Conservation (phyloP, 1,140 invertebrate genomes). For the Amyelois transitella region DNA sequence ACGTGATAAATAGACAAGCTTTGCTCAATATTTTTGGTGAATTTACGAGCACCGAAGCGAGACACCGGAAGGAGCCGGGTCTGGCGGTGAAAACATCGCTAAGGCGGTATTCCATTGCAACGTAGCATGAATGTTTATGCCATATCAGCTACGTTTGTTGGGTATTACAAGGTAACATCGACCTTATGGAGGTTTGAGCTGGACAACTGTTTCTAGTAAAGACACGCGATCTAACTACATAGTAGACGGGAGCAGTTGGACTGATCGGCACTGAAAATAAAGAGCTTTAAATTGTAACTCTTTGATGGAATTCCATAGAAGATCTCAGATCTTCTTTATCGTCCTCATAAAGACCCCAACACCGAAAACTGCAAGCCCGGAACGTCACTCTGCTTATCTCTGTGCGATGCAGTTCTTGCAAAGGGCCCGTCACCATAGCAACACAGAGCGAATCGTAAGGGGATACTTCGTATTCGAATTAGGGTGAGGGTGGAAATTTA, state of each 20-base stretch:
- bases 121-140: background rate
- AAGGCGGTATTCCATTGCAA: constrained; percentile 15
- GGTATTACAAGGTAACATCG: too few species aligned
- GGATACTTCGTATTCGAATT: constrained; percentile 56
- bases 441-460: constrained; percentile 56
- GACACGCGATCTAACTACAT: too few species aligned
- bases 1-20: constrained; percentile 47
- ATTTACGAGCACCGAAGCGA: constrained; percentile 30
- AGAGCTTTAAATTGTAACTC: too few species aligned
- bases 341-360: too few species aligned
- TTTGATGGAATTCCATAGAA: too few species aligned
- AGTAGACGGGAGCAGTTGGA: too few species aligned
- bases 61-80: constrained; percentile 24
- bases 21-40: constrained; percentile 38
- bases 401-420: constrained; percentile 40
- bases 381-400: constrained; percentile 25
- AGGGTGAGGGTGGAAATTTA: constrained; percentile 66
- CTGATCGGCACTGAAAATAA: too few species aligned
- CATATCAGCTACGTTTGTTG: background rate
- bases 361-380: constrained; percentile 25
- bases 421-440: constrained; percentile 52
- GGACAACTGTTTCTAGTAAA: too few species aligned
- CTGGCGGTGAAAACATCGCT: constrained; percentile 34
- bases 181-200: too few species aligned
- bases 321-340: too few species aligned